These are phyloP conservation scores for Eulithis testata DNA, from an alignment of 2,888 invertebrate genomes.

Conservation along the genomic window DNA sequence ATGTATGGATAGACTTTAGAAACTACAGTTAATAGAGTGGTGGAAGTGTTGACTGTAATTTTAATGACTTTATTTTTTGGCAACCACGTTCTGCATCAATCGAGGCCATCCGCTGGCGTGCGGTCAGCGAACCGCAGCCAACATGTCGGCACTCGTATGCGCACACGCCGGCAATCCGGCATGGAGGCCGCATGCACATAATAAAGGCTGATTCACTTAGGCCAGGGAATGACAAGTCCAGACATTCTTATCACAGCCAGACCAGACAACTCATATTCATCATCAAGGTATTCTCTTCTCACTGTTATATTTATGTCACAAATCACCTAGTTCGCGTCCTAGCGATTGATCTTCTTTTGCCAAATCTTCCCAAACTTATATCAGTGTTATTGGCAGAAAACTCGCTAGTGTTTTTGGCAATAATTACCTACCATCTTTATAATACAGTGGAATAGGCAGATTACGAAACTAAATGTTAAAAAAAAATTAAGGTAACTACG, in stretches of 20 bases:
- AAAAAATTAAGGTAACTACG: too few relatives aligned
- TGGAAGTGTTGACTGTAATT: constrained; percentile 14
- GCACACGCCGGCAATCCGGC: constrained; percentile 42
- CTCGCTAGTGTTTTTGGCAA: too few relatives aligned
- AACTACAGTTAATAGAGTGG: constrained; percentile 1
- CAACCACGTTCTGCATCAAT: constrained; percentile 35
- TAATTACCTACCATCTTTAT: too few relatives aligned
- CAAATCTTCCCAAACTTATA: too few relatives aligned
- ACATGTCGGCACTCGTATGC: constrained; percentile 59
- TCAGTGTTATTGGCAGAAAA: too few relatives aligned
- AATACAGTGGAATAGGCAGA: too few relatives aligned
- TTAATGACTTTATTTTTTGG: constrained; percentile 34
- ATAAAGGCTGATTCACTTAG: constrained; percentile 18
- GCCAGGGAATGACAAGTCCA: neutral
- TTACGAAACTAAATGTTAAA: too few relatives aligned
- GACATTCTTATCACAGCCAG: neutral
- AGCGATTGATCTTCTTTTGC: too few relatives aligned
- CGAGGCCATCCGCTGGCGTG: constrained; percentile 45
- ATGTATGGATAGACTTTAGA: neutral
- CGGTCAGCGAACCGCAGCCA: constrained; percentile 68
- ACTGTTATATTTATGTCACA: neutral
- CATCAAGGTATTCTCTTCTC: neutral
- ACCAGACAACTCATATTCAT: neutral
- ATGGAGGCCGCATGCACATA: constrained; percentile 24
- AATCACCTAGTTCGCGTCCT: too few relatives aligned